phyloP scores from a whole-genome alignment of 2,113 vertebrate species.

The Halcyon malimbica region DNA sequence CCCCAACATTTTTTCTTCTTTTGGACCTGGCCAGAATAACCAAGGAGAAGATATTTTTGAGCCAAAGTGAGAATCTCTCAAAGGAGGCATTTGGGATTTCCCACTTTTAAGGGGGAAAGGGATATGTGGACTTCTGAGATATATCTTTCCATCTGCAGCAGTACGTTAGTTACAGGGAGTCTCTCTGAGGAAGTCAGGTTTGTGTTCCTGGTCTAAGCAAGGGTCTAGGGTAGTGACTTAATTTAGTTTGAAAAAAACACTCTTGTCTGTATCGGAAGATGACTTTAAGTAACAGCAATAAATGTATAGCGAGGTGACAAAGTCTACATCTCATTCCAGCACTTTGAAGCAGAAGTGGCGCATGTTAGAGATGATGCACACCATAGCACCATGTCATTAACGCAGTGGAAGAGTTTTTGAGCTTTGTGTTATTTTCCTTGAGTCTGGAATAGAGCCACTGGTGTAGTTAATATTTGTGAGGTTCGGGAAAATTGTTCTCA shows the following conservation, averaged over 20 bases:
- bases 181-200: not conserved
- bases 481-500: not conserved
- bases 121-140: accelerated
- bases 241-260: not conserved
- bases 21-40: not conserved
- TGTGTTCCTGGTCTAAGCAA: not conserved
- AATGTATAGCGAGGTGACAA: not conserved
- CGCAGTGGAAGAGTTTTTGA: not conserved
- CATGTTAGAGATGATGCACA: not conserved
- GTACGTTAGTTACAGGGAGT: not conserved
- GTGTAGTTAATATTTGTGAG: not conserved
- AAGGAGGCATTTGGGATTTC: not conserved
- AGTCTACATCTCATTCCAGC: not conserved
- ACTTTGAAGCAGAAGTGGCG: accelerated
- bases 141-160: not conserved
- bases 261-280: not conserved
- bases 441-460: not conserved
- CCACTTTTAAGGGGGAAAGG: not conserved
- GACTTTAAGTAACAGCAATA: not conserved
- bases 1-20: not conserved
- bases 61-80: not conserved
- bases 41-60: not conserved
- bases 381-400: not conserved
- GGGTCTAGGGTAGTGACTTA: not conserved
- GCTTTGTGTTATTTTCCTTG: not conserved